phyloP scores from a whole-genome alignment of 2,888 invertebrate species.

The Stenolophus ochropezus region DNA sequence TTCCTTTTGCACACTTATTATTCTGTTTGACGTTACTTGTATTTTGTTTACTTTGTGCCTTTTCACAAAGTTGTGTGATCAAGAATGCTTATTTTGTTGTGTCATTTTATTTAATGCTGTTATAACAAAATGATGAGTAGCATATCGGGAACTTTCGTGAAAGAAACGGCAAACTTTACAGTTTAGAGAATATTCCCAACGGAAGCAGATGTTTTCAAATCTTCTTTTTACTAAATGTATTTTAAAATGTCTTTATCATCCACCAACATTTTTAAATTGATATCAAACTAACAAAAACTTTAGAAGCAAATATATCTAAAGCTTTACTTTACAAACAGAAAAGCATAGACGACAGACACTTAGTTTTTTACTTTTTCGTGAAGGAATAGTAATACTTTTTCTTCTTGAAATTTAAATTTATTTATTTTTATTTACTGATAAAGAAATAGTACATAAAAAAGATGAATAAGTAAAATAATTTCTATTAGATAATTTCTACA shows the following conservation, averaged over 20 bases:
- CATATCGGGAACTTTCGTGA: not conserved
- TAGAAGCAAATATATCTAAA: not conserved
- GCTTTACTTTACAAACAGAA: no score
- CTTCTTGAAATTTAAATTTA: no score
- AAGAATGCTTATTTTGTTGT: not conserved
- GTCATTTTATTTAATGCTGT: not conserved
- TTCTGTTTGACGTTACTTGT: conserved; percentile 47
- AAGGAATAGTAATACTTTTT: no score
- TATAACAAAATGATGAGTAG: not conserved
- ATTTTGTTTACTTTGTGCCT: conserved; percentile 25
- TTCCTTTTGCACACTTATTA: conserved; percentile 46
- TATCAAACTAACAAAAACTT: not conserved
- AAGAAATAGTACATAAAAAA: no score
- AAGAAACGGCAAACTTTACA: not conserved
- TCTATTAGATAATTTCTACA: no score
- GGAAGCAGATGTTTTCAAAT: not conserved
- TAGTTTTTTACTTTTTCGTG: no score
- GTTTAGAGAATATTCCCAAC: not conserved
- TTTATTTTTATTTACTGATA: no score
- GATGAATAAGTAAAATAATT: no score
- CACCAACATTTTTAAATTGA: not conserved
- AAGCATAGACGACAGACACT: no score
- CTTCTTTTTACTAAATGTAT: not conserved
- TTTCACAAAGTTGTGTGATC: conserved; percentile 15
- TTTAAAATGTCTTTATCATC: not conserved